Percentiles rank a stretch among this genome's conserved stretches.
Evolutionary conservation across 2,888 invertebrate species (phyloP).

Genomic region (Drosophila histrio): DNA sequence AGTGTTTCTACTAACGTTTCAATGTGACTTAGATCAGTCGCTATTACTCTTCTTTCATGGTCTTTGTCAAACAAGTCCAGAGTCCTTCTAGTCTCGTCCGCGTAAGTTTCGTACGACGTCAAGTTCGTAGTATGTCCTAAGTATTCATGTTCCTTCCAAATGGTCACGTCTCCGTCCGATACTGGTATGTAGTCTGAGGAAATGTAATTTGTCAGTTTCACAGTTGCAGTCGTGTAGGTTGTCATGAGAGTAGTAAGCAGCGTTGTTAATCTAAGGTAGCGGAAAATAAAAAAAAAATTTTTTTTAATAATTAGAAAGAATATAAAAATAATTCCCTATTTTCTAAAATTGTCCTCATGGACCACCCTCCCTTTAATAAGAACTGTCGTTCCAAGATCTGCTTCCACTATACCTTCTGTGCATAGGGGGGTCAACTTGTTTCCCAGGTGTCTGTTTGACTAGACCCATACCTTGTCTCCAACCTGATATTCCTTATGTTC

Average conservation of each 20-base stretch:
- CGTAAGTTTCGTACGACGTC: slow-evolving; percentile 11
- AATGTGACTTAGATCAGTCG: neutral
- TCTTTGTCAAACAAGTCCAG: neutral
- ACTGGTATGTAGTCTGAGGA: slow-evolving; percentile 7
- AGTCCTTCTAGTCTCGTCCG: slow-evolving; percentile 4
- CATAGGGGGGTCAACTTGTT: slow-evolving; percentile 7
- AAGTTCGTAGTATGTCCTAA: slow-evolving; percentile 18
- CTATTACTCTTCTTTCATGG: neutral
- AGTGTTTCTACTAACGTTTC: slow-evolving; percentile 5
- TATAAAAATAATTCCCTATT: neutral
- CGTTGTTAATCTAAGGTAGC: neutral
- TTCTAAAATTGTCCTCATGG: neutral
- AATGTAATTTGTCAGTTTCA: neutral
- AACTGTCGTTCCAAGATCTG: slow-evolving; percentile 9
- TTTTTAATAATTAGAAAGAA: neutral
- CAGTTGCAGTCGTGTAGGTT: neutral
- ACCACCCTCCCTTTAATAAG: slow-evolving; percentile 1
- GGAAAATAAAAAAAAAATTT: neutral
- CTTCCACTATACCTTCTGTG: neutral
- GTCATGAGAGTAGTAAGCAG: neutral
- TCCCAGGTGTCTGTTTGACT: neutral
- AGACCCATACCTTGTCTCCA: neutral
- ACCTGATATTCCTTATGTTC: slow-evolving; percentile 38
- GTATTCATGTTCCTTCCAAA: slow-evolving; percentile 23
- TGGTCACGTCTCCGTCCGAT: slow-evolving; percentile 11